A percentile compares a stretch with the other conserved stretches of the same genome.
Evolutionary conservation across 2,888 invertebrate species (phyloP).

Genomic region (Halictus quadricinctus): DNA sequence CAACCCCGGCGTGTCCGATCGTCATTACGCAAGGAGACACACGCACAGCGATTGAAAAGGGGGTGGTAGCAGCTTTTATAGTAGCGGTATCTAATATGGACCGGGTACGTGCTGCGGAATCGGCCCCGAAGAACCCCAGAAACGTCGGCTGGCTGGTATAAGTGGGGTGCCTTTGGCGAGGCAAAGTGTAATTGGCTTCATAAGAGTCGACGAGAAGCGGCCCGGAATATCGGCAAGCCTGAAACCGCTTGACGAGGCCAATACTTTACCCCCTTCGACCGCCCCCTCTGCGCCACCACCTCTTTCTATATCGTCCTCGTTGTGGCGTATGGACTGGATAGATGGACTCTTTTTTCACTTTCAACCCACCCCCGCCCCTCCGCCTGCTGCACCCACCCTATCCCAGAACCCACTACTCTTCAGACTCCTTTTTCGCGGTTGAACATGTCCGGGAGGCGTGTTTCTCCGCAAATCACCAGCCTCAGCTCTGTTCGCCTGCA

Average conservation of each 20-base stretch:
- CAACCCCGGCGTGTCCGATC: background rate
- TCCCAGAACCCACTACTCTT: background rate
- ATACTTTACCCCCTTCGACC: conserved; percentile 63
- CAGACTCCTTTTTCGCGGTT: conserved; percentile 65
- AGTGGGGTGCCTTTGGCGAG: conserved; percentile 77
- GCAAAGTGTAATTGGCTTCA: conserved; percentile 79
- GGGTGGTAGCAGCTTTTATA: conserved; percentile 53
- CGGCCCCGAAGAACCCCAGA: conserved; percentile 64
- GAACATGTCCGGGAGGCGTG: conserved; percentile 65
- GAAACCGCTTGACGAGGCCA: conserved; percentile 79
- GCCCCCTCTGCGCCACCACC: conserved; percentile 3
- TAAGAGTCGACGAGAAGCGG: conserved; percentile 76
- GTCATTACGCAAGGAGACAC: conserved; percentile 8
- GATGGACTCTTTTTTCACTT: conserved; percentile 51
- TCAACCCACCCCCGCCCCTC: background rate
- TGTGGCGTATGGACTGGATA: conserved; percentile 54
- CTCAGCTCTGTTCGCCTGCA: conserved; percentile 29
- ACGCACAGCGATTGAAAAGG: conserved; percentile 34
- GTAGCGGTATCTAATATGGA: conserved; percentile 64
- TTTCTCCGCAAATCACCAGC: conserved; percentile 32
- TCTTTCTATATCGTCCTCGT: conserved; percentile 46
- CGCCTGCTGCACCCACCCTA: too few relatives aligned
- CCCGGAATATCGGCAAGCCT: conserved; percentile 71
- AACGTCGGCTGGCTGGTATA: conserved; percentile 65
- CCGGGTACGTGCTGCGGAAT: conserved; percentile 66